Base-by-base conservation (phyloP, 2,113 vertebrate species). In the Entelurus aequoreus region DNA sequence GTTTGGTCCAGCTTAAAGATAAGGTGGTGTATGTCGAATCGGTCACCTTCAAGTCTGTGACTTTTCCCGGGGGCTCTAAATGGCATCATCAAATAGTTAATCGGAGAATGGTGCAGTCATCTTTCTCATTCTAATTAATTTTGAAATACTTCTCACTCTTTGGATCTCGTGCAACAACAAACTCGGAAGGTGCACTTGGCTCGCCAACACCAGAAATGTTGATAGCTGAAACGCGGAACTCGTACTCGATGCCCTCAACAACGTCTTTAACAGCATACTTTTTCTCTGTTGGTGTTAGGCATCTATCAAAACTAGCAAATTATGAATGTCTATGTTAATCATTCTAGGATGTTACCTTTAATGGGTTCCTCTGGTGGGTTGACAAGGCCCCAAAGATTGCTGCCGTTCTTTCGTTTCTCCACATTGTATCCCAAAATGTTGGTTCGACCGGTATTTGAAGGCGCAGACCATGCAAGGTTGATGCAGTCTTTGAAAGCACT, bases 341-440 rank as follows among this genome's bases (percentile, higher is more conserved):
- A 19, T 5, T 55, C 12, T 10, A 11, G 19, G 11, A 28, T 13
- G 51, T 68, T 65, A 94, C 94, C 94, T 74, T 77, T 79, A 58
- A 92, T 50, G 0, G 87, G 92, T 48, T 79, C 61, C 0, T 81
- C 86, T 3, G 73, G 84, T 10, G 72, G 74, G 64, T 89, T 84
- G 64, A 92, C 89, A 1, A 84, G 71, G 13, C 77, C 71, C 94
- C 94, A 97, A 13, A 84, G 69, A 42, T 76, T 83, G 54, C 92
- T 93, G 0, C 94, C 93, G 21, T 88, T 90, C 82, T 93, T 94
- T 64, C 93, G 88, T 69, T 94, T 95, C 60, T 97, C 93, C 6
- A 94, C 4, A 0, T 89, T 67, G 71, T 95, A 95, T 15, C 94
- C 93, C 54, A 90, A 70, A 68, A 95, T 82, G 42, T 74, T 84